phyloP scores from a whole-genome alignment of 2,888 invertebrate genomes.

The Dryomyza anilis region DNA sequence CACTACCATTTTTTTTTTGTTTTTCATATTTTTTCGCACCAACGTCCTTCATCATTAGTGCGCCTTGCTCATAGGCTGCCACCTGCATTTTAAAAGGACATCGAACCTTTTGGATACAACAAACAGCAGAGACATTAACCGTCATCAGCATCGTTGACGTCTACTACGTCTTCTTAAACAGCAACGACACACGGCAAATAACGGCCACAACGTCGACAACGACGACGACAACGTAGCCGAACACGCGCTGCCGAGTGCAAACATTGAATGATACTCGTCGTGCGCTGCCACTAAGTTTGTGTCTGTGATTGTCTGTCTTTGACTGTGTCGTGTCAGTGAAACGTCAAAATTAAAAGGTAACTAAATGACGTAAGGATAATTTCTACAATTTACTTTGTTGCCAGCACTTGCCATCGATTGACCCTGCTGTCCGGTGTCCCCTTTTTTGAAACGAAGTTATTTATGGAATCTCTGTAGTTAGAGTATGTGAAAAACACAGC shows the following conservation, averaged over 20 bases:
- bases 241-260: background rate
- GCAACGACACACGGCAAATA: slow-evolving; percentile 5
- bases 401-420: background rate
- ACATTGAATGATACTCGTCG: slow-evolving; percentile 15
- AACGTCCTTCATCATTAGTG: no score
- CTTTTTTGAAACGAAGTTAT: no score
- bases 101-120: slow-evolving; percentile 28
- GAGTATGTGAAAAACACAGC: no score
- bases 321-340: slow-evolving; percentile 1
- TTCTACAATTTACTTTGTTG: background rate
- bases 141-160: no score
- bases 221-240: slow-evolving; percentile 22
- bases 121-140: background rate
- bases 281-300: background rate
- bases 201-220: slow-evolving; percentile 22
- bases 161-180: no score
- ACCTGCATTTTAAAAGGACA: no score
- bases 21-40: no score
- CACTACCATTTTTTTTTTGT: no score
- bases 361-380: slow-evolving; percentile 18
- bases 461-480: no score
- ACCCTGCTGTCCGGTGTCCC: no score
- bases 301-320: no score
- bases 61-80: no score
- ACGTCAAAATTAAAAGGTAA: slow-evolving; percentile 25